Percentiles rank a stretch among this genome's conserved stretches.
phyloP scores from a whole-genome alignment of 2,888 invertebrate genomes.

The Trissolcus japonicus region DNA sequence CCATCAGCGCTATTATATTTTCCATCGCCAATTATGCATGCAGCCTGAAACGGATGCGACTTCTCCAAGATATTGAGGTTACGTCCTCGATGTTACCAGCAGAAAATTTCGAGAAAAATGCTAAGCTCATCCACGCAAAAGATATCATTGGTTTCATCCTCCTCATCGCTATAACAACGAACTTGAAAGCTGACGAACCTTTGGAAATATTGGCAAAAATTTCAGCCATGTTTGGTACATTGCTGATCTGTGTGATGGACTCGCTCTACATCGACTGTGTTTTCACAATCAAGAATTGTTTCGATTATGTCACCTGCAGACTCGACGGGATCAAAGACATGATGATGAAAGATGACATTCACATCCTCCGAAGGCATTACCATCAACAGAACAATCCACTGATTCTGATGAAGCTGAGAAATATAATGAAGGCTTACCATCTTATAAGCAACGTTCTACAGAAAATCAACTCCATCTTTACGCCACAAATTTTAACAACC shows the following conservation, averaged over 20 bases:
- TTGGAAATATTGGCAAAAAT: constrained; percentile 37
- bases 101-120: constrained; percentile 54
- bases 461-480: constrained; percentile 62
- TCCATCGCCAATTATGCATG: constrained; percentile 46
- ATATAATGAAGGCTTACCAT: constrained; percentile 65
- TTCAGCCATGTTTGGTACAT: constrained; percentile 57
- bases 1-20: constrained; percentile 56
- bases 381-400: constrained; percentile 62
- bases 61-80: constrained; percentile 59
- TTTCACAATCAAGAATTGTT: constrained; percentile 60
- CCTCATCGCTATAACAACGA: constrained; percentile 56
- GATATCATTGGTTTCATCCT: constrained; percentile 62
- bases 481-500: constrained; percentile 60
- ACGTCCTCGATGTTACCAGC: constrained; percentile 58
- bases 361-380: constrained; percentile 67
- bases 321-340: constrained; percentile 56
- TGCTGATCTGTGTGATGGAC: constrained; percentile 63
- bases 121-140: constrained; percentile 60
- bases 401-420: constrained; percentile 61
- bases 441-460: constrained; percentile 62
- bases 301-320: constrained; percentile 61
- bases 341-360: constrained; percentile 63
- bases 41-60: constrained; percentile 47
- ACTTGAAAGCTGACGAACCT: constrained; percentile 32
- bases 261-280: constrained; percentile 64